Conservation (phyloP, 2,888 invertebrate species). For the Orthosia gothica region DNA sequence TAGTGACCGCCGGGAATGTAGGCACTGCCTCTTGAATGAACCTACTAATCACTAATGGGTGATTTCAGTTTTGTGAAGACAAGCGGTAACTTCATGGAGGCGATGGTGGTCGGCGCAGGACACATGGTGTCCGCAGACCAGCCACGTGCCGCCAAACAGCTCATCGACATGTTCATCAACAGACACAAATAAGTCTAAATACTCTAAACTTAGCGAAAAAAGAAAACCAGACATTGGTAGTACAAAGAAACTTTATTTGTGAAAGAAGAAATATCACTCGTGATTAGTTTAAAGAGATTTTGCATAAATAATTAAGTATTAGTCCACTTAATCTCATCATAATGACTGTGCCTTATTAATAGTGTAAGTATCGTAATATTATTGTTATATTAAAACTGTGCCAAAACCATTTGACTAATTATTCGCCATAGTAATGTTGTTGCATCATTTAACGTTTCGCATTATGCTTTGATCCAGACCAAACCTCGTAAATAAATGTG, state of each 20-base stretch:
- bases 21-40: not conserved
- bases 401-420: not conserved
- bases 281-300: not conserved
- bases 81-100: conserved; percentile 77
- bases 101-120: conserved; percentile 88
- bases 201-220: not conserved
- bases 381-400: not conserved
- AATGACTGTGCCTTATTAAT: not conserved
- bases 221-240: not conserved
- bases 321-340: not conserved
- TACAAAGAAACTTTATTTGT: conserved; percentile 9
- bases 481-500: conserved; percentile 63
- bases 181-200: conserved; percentile 33
- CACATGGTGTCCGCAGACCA: conserved; percentile 88
- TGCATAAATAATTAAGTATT: not conserved
- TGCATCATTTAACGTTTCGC: not conserved
- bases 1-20: too few relatives aligned
- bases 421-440: not conserved
- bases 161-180: conserved; percentile 54
- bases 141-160: conserved; percentile 80
- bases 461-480: not conserved
- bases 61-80: too few relatives aligned
- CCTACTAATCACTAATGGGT: not conserved
- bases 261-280: not conserved
- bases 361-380: not conserved